These are phyloP conservation scores for Agapostemon virescens DNA, from an alignment of 2,888 invertebrate species.

Conservation along the genomic window DNA sequence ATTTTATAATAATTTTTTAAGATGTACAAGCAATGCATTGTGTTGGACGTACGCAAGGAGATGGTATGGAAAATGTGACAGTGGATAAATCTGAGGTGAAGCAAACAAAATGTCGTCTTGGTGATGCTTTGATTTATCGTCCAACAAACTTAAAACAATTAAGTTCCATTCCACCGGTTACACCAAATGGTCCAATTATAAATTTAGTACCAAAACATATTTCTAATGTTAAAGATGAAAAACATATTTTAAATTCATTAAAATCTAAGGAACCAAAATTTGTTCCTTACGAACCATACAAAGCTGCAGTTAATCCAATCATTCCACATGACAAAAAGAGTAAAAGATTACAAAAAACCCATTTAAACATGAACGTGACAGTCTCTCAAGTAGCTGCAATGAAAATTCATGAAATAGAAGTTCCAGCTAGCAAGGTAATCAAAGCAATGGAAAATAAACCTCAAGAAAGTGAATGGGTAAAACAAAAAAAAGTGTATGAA, in stretches of 20 bases:
- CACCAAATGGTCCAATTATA: constrained; percentile 83
- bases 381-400: constrained; percentile 88
- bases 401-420: constrained; percentile 82
- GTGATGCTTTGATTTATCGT: constrained; percentile 79
- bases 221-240: constrained; percentile 82
- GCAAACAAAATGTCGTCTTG: constrained; percentile 72
- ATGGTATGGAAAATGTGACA: constrained; percentile 87
- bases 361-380: constrained; percentile 85
- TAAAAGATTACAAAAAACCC: constrained; percentile 81
- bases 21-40: constrained; percentile 70
- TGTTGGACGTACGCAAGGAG: constrained; percentile 85
- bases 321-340: constrained; percentile 81
- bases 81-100: constrained; percentile 68
- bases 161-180: constrained; percentile 79
- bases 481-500: constrained; percentile 82
- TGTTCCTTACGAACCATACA: constrained; percentile 93
- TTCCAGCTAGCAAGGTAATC: constrained; percentile 37
- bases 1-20: constrained; percentile 44
- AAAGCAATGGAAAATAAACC: constrained; percentile 53
- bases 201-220: constrained; percentile 85
- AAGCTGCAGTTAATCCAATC: constrained; percentile 91
- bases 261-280: constrained; percentile 89
- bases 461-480: constrained; percentile 76
- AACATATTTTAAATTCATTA: constrained; percentile 76
- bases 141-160: constrained; percentile 77